Conservation (phyloP, 2,888 invertebrate species). For the Caenorhabditis doughertyi region DNA sequence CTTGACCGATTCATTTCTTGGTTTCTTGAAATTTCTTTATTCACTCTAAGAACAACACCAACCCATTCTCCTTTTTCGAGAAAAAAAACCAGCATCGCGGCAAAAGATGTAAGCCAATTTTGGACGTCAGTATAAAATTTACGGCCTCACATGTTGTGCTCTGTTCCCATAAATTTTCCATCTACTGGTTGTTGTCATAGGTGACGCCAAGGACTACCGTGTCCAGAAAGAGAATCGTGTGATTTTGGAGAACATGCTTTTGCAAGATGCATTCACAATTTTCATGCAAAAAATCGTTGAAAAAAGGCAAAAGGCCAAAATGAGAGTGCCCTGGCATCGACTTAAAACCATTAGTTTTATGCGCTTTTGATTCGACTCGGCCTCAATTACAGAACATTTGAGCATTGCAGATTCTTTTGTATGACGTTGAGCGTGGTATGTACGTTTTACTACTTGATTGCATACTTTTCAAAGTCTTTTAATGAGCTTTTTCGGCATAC, state of each 20-base stretch:
- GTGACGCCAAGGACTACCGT: constrained; percentile 26
- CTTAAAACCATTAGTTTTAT: constrained; percentile 23
- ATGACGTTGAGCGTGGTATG: constrained; percentile 4
- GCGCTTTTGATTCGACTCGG: constrained; percentile 1
- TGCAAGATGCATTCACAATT: neutral
- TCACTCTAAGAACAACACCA: neutral
- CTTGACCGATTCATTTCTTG: neutral
- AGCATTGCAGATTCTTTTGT: neutral
- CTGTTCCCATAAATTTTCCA: constrained; percentile 19
- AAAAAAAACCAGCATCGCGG: constrained; percentile 15
- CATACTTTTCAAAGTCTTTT: neutral
- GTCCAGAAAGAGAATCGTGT: neutral
- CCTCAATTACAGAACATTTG: constrained; percentile 13
- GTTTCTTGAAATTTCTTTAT: neutral
- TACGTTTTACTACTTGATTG: neutral
- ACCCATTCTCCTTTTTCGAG: neutral
- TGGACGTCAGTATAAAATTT: constrained; percentile 8
- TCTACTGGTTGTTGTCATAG: constrained; percentile 39
- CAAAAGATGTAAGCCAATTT: constrained; percentile 2
- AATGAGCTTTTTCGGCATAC: neutral
- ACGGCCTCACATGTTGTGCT: constrained; percentile 3
- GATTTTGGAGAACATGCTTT: neutral
- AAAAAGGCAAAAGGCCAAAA: neutral
- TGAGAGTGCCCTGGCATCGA: neutral
- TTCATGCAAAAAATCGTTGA: neutral